A percentile compares a stretch with the other conserved stretches of the same genome.
phyloP scores from a whole-genome alignment of 2,888 invertebrate species.

The Hyposoter dolosus region DNA sequence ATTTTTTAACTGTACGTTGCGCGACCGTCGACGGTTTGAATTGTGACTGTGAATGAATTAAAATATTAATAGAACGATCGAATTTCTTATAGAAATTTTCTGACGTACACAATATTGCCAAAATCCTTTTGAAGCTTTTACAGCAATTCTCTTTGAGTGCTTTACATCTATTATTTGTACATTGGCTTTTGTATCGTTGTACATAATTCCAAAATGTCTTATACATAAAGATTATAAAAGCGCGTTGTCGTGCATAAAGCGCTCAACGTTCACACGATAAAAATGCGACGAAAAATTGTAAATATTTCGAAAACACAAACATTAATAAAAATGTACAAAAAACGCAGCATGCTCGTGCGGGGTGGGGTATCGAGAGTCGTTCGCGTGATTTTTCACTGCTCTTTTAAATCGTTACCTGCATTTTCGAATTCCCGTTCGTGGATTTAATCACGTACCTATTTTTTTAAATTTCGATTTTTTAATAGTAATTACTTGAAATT shows the following conservation, averaged over 20 bases:
- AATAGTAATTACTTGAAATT: background rate
- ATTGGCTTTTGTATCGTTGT: background rate
- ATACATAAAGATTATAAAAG: slow-evolving; percentile 16
- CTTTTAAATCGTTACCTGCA: slow-evolving; percentile 4
- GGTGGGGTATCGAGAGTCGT: slow-evolving; percentile 30
- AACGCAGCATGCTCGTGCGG: slow-evolving; percentile 69
- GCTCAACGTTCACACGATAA: slow-evolving; percentile 37
- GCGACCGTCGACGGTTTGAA: no score
- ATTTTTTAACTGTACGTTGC: no score
- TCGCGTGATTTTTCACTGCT: slow-evolving; percentile 17
- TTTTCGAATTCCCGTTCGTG: background rate
- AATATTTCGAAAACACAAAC: slow-evolving; percentile 29
- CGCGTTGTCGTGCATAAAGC: slow-evolving; percentile 48
- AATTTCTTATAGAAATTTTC: background rate
- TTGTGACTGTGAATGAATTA: background rate
- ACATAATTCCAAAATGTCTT: background rate
- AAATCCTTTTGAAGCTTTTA: background rate
- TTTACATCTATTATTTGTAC: background rate
- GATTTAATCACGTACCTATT: background rate
- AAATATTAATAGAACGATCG: background rate
- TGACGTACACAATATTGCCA: background rate
- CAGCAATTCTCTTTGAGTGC: slow-evolving; percentile 1
- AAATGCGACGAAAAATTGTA: slow-evolving; percentile 4
- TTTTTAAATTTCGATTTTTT: background rate
- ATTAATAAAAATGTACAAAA: slow-evolving; percentile 42